phyloP scores from a whole-genome alignment of 2,113 vertebrate species.

The Microtus montanus region DNA sequence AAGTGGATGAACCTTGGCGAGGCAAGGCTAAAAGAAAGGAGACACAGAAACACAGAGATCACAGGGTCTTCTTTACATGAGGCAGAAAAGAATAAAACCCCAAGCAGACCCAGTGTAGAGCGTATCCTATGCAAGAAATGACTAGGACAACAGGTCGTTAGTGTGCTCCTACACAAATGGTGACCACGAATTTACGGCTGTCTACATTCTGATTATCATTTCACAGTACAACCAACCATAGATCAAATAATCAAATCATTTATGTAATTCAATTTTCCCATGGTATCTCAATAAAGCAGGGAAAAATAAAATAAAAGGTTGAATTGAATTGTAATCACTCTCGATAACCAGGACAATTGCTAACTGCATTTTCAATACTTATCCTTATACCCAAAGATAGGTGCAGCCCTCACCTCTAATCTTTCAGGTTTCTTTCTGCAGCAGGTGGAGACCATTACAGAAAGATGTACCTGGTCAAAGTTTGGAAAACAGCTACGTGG shows the following conservation, averaged over 20 bases:
- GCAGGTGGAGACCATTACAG: neutral
- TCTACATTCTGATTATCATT: neutral
- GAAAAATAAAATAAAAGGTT: neutral
- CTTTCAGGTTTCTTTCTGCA: neutral
- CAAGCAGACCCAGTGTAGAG: neutral
- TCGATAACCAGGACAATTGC: neutral
- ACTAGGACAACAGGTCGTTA: rapidly evolving
- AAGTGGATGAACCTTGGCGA: neutral
- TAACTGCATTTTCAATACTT: neutral
- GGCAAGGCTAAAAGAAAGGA: neutral
- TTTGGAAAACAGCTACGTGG: neutral
- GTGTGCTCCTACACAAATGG: no score
- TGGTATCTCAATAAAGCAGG: neutral
- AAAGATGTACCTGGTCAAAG: neutral
- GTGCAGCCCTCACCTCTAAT: neutral
- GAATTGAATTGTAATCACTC: neutral
- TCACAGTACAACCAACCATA: neutral
- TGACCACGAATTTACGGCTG: rapidly evolving
- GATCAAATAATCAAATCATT: neutral
- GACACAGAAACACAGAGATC: neutral
- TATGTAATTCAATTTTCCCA: neutral
- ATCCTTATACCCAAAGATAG: neutral
- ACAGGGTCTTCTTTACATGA: rapidly evolving
- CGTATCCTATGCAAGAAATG: rapidly evolving
- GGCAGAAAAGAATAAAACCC: no score